These are phyloP conservation scores for Melospiza georgiana DNA, from an alignment of 2,113 vertebrate genomes.

Conservation along the genomic window DNA sequence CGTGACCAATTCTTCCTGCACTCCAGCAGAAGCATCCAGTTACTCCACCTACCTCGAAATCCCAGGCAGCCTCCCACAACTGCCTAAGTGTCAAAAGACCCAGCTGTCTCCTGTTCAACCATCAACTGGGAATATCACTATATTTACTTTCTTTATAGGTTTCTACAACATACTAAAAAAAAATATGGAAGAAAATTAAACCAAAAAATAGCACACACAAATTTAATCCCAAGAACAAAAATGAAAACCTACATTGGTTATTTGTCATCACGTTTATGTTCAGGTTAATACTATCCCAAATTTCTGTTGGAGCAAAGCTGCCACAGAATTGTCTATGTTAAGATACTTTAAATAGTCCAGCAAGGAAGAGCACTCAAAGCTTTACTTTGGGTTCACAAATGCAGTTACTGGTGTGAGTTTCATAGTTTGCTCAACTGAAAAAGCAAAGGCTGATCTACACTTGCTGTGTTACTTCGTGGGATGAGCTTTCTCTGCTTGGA, in stretches of 20 bases:
- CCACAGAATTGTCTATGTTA: background rate
- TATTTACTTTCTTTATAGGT: background rate
- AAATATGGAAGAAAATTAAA: background rate
- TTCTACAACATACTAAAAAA: background rate
- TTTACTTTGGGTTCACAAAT: background rate
- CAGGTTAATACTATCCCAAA: background rate
- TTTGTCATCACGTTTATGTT: background rate
- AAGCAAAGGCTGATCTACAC: background rate
- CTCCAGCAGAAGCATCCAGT: conserved; percentile 28
- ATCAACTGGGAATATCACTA: background rate
- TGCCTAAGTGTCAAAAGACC: conserved; percentile 47
- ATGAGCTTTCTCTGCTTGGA: background rate
- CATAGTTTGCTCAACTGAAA: background rate
- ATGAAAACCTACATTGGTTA: background rate
- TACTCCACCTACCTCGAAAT: conserved; percentile 40
- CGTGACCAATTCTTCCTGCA: conserved; percentile 46
- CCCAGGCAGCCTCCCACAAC: conserved; percentile 53
- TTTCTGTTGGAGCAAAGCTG: background rate
- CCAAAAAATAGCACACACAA: background rate
- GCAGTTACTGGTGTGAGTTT: background rate
- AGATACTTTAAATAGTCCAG: background rate
- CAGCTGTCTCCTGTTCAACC: conserved; percentile 50
- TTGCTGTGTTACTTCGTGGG: background rate
- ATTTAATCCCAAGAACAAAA: background rate
- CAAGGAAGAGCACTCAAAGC: background rate